phyloP scores from a whole-genome alignment of 2,113 vertebrate genomes.

The Callospermophilus lateralis region DNA sequence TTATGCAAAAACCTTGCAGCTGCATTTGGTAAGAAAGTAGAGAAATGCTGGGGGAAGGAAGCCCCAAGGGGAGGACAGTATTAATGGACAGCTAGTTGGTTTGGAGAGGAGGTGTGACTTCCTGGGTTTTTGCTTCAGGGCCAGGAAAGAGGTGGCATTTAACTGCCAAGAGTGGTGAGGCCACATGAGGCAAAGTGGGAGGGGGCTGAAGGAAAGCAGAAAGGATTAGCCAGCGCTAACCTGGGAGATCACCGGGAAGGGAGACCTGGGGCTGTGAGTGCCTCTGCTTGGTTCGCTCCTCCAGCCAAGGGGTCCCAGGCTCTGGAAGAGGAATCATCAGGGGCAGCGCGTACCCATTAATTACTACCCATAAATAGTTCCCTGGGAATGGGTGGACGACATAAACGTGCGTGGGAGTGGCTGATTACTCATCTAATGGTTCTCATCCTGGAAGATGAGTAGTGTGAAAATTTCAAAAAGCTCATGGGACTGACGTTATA shows the following conservation, averaged over 20 bases:
- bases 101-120: neutral
- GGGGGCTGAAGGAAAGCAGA: neutral
- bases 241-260: neutral
- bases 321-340: neutral
- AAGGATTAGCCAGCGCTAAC: fast-evolving
- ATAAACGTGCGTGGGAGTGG: neutral
- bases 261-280: neutral
- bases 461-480: constrained; percentile 58
- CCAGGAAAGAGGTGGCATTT: neutral
- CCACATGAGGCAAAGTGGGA: neutral
- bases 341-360: neutral
- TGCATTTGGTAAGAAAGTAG: fast-evolving
- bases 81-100: neutral
- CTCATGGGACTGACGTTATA: neutral
- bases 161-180: neutral
- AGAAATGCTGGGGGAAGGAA: too few relatives aligned
- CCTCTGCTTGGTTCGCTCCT: neutral
- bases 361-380: neutral
- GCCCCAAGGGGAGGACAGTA: neutral
- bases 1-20: fast-evolving
- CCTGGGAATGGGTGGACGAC: neutral
- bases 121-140: too few relatives aligned
- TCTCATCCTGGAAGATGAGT: neutral
- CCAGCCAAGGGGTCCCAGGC: fast-evolving
- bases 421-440: neutral